Base-by-base conservation (phyloP, 2,888 invertebrate genomes). In the Arctia plantaginis region DNA sequence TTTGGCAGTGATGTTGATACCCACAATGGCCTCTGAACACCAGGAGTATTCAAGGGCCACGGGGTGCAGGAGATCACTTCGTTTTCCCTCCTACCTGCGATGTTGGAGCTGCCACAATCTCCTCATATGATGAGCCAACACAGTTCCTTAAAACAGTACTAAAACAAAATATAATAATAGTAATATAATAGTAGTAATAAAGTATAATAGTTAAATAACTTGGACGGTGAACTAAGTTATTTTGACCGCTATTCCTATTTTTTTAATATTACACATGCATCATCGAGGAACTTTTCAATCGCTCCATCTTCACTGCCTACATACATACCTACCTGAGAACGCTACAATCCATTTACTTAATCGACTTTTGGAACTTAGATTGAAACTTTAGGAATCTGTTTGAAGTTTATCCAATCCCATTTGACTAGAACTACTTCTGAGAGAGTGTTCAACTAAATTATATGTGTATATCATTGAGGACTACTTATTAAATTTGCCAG, bases 331-430 rank as follows among this genome's bases (percentile, higher is more conserved):
- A 47, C 15, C 44, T 68, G 33, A 39, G 70, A 65, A 33, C 44
- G 71, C 62, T 41, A 77, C 71, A 68, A 47, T 66, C 77, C 55
- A 82, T 77, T 80, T 75, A 64, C 66, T 62, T 72, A 72, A 83
- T 73, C 74, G 75, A 82, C 81, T 80, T 82, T 74, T 47, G 10
- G 67, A 77, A 82, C 72, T 67, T 59, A 71, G 35, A 72, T 41
- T 62, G 20, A 70, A 82, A 72, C 68, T 75, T 73, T 62, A 10
- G 41, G 59, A 69, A 75, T 70, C 62, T 62, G 74, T 68, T 82
- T 72, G 68, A 72, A 82, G 72, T 74, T 77, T 65, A 71, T 69
- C 74, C 70, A 80, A 80, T 77, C 41, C 35, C 44, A 66, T 80
- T 79, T 47, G 64, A 74, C 68, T 73, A 73, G 69, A 73, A 79